Evolutionary conservation across 2,113 vertebrate genomes (phyloP), one percentile per base, ranked within the genome.

Genomic region (Datnioides undecimradiatus): DNA sequence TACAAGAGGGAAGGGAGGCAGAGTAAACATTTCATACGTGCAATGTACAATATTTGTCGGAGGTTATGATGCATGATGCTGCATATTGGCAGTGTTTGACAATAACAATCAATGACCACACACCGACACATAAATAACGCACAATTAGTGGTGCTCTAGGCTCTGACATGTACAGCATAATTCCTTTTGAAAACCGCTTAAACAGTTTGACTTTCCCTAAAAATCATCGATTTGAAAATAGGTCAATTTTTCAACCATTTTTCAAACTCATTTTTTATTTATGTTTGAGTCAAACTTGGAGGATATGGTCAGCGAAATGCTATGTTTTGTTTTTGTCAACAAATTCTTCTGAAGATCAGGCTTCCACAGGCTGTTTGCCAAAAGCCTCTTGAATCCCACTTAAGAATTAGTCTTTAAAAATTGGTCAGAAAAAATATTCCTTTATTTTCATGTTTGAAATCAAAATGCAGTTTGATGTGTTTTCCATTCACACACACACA

Each of bases 1-100:
- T 70, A 83, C 60, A 33, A 62, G 73, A 79, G 73, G 57, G 31
- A 70, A 38, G 38, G 14, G 23, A 64, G 41, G 48, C 41, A 36
- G 57, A n/a, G 68, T 63, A 64, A 82, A 86, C 75, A 85, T 77
- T 59, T 64, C 19, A 80, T 65, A 58, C 78, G 73, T 48, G 59
- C 55, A 62, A 78, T 64, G 64, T 63, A 29, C 57, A 73, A 75
- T 76, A n/a, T 80, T 64, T 87, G 68, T 38, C 54, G 17, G 66
- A 76, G 57, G 73, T 85, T 77, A 48, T 54, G 73, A 73, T 65
- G 52, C 59, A 74, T 66, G 55, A 66, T 58, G 64, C 27, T 43
- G 76, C 65, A 33, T 74, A 71, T 36, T 63, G 33, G 67, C 64
- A 46, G 57, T 62, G 55, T 63, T 73, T 76, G 41, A 31, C 66